Evolutionary conservation across 2,888 invertebrate species (phyloP), one percentile per base, ranked within the genome.

Genomic region (Teleogryllus oceanicus): DNA sequence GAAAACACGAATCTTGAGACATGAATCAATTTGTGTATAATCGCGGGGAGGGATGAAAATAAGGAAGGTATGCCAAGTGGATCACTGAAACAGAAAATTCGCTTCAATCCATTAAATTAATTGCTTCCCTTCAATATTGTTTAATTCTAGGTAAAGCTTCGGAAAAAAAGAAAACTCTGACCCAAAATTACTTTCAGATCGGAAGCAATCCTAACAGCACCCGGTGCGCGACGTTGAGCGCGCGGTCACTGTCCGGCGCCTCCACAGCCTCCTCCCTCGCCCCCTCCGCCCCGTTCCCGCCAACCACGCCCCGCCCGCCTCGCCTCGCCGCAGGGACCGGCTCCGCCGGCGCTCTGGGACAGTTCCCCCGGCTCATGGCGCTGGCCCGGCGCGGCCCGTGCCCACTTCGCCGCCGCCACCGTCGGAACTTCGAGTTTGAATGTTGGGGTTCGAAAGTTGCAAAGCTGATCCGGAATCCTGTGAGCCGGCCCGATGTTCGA

Each of bases 71-170:
- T 62, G 62, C 62, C 37, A 62, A 62, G 62, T 62, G 62, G 62
- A 62, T 62, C 62, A 62, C n/a, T 62, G 62, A 62, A 62, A 62
- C 62, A 62, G 62, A 62, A 62, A 62, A 62, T 62, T 62, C 62
- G 62, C n/a, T 62, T 62, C 62, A 62, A 62, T n/a, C n/a, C 62
- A 62, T 62, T 62, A 62, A 62, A 62, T 62, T 62, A 62, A 62
- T 62, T 62, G n/a, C 62, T 62, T 62, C n/a, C 62, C 62, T 18
- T 13, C 62, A n/a, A 62, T 62, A 62, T 62, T 62, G 62, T 62
- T 62, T 62, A 62, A 62, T 62, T 62, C 62, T 18, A 62, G 62
- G 62, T 18, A 62, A 62, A 62, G 16, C 62, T 62, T 62, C n/a
- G 62, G n/a, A n/a, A n/a, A 13, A 62, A 62, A 62, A n/a, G 16